Evolutionary conservation across 2,888 invertebrate genomes (phyloP), one percentile per base, ranked within the genome.

Genomic region (Mythimna loreyi): DNA sequence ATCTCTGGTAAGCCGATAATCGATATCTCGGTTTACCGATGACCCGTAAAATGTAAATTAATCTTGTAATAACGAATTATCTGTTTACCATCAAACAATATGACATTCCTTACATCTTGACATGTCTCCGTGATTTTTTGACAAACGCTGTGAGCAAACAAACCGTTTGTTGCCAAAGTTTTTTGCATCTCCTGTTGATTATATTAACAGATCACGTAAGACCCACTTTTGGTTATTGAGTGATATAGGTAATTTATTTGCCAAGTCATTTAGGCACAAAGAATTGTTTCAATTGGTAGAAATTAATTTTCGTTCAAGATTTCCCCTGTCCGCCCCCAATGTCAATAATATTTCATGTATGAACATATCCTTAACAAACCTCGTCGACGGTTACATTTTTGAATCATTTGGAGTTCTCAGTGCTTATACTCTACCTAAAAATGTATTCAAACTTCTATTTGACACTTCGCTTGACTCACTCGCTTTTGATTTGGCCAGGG

Each of bases 71-170:
- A 81, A 81, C 83, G 64, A 83, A 77, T 83, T 71, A 79, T 80
- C 75, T 85, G 78, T 86, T 85, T 83, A 76, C 66, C 80, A 84
- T 87, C 80, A 84, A 83, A 91, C 86, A 91, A 87, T 83, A 80
- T 89, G 75, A 87, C 88, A 92, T 92, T 89, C 90, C 89, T 82
- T 81, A 78, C 87, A 85, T 89, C 88, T 92, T 92, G 90, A 89
- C 92, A 92, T 86, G 85, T 91, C 79, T 86, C 81, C 85, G 92
- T 82, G 87, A 92, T 68, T 87, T 84, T 92, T 89, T 87, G 86
- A 90, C 91, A 91, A 92, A 93, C 91, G 86, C 78, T 85, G 69
- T 78, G 66, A 55, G 89, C 90, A 93, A 93, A 94, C 85, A 92
- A 84, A 85, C 85, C 80, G 70, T 87, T 83, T 86, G 86, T 89